Conservation (phyloP, 2,113 vertebrate genomes). For the Furnarius figulus region DNA sequence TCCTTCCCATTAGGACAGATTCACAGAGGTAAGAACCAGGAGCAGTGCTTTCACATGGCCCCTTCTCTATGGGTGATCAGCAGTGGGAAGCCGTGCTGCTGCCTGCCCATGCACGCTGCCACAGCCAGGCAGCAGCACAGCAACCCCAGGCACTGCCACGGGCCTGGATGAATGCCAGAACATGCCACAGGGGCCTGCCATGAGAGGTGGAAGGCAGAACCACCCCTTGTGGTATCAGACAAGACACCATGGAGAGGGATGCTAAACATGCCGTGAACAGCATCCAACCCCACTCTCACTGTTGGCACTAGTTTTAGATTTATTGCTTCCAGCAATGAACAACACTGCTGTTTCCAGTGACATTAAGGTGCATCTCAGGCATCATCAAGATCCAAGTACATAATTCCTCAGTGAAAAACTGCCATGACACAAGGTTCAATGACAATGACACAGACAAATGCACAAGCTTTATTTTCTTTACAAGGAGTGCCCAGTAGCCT, state of each 20-base stretch:
- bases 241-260: neutral
- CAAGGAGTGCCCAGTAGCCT: neutral
- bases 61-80: neutral
- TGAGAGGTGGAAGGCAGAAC: neutral
- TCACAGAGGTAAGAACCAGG: neutral
- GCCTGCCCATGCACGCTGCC: accelerated
- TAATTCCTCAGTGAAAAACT: neutral
- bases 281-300: neutral
- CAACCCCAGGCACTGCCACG: neutral
- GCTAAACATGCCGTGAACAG: accelerated
- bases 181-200: neutral
- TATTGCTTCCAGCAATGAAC: neutral
- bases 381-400: neutral
- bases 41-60: accelerated
- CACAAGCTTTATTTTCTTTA: neutral
- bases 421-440: neutral
- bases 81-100: neutral
- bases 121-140: neutral
- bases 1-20: neutral
- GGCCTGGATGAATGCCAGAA: neutral
- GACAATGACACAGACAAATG: neutral
- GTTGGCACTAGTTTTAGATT: neutral
- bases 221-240: neutral
- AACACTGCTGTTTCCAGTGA: accelerated
- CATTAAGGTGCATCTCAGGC: neutral